Evolutionary conservation across 2,888 invertebrate genomes (phyloP).

Genomic region (Brachycybe producta): DNA sequence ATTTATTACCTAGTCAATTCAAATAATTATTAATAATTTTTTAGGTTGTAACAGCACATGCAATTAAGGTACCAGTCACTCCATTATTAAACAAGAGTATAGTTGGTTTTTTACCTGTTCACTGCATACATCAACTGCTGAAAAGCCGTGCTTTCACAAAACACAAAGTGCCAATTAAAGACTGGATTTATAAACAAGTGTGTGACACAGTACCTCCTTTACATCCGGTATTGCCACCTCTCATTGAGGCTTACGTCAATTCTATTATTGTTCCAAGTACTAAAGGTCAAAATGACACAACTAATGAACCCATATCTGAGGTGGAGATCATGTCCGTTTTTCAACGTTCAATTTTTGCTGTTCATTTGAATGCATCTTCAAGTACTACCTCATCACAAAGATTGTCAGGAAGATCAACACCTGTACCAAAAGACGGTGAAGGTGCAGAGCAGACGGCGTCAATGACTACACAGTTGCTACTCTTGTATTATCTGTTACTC

Average conservation of each 20-base stretch:
- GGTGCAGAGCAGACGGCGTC: background rate
- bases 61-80: slow-evolving; percentile 91
- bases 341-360: slow-evolving; percentile 32
- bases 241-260: slow-evolving; percentile 89
- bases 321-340: slow-evolving; percentile 75
- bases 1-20: no score
- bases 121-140: slow-evolving; percentile 88
- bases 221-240: slow-evolving; percentile 80
- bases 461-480: slow-evolving; percentile 56
- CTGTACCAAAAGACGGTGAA: slow-evolving; percentile 20
- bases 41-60: slow-evolving; percentile 81
- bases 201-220: slow-evolving; percentile 76
- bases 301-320: slow-evolving; percentile 82
- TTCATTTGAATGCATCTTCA: background rate
- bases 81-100: slow-evolving; percentile 73
- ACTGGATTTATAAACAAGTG: slow-evolving; percentile 91
- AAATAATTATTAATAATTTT: no score
- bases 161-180: slow-evolving; percentile 89
- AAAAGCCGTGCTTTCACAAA: slow-evolving; percentile 90
- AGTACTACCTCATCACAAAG: background rate
- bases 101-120: slow-evolving; percentile 83
- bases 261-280: slow-evolving; percentile 53
- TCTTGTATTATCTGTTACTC: slow-evolving; percentile 78
- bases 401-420: slow-evolving; percentile 6
- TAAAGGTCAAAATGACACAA: slow-evolving; percentile 55